phyloP scores from a whole-genome alignment of 2,888 invertebrate genomes.

The Serripes groenlandicus region DNA sequence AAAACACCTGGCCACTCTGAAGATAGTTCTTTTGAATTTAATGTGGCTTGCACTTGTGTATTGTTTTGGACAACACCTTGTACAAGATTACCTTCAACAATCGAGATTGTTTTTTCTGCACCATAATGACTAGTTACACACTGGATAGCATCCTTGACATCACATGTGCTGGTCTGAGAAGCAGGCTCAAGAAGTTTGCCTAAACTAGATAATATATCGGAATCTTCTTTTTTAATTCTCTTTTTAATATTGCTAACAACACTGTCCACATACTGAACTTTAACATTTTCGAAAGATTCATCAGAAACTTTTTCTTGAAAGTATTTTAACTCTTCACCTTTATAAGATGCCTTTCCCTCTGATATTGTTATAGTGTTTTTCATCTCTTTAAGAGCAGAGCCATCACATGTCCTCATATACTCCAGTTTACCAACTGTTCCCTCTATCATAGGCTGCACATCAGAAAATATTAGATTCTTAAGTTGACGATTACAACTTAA shows the following conservation, averaged over 20 bases:
- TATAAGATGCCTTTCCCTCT: neutral
- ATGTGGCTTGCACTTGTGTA: neutral
- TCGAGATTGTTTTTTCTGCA: conserved; percentile 15
- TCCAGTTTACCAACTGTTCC: conserved; percentile 26
- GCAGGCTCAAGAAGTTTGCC: conserved; percentile 31
- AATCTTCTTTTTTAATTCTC: conserved; percentile 39
- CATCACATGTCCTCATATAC: conserved; percentile 26
- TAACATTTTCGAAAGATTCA: conserved; percentile 12
- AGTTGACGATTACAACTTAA: conserved; percentile 46
- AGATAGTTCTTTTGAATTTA: conserved; percentile 18
- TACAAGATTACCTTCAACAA: conserved; percentile 28
- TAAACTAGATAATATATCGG: conserved; percentile 23
- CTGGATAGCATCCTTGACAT: conserved; percentile 5
- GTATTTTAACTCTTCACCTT: conserved; percentile 30
- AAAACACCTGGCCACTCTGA: conserved; percentile 16
- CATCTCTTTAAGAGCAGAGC: conserved; percentile 22
- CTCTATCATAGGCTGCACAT: conserved; percentile 43
- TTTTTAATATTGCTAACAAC: conserved; percentile 33
- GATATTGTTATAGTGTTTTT: conserved; percentile 18
- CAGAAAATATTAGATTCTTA: conserved; percentile 46
- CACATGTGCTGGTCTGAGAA: neutral
- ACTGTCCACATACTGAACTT: conserved; percentile 3
- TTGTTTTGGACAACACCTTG: conserved; percentile 10
- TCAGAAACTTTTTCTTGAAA: conserved; percentile 15
- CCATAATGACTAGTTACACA: conserved; percentile 26